Percentiles rank a stretch among this genome's conserved stretches.
Conservation (phyloP, 2,888 invertebrate species). For the Automeris io region DNA sequence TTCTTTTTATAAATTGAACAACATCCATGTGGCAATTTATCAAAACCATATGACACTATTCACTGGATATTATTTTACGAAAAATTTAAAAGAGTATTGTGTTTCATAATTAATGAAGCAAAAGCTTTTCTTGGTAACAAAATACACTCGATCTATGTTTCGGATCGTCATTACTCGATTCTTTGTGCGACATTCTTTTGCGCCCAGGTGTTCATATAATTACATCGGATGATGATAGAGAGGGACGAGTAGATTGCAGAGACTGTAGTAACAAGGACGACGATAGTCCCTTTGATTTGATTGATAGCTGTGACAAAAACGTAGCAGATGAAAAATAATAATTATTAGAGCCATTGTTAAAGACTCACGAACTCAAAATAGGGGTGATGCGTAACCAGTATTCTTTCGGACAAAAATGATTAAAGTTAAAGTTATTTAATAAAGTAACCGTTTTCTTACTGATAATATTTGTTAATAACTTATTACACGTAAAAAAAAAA, state of each 20-base stretch:
- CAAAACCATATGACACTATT: constrained; percentile 68
- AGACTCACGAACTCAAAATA: constrained; percentile 57
- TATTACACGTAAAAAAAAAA: too few species aligned
- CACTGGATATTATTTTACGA: constrained; percentile 64
- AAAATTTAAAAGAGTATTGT: constrained; percentile 71
- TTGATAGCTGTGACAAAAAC: constrained; percentile 79
- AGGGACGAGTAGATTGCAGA: constrained; percentile 30
- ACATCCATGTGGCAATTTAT: constrained; percentile 54
- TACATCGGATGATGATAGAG: constrained; percentile 56
- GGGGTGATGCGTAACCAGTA: constrained; percentile 39
- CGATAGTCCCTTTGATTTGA: constrained; percentile 63
- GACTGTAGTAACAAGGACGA: constrained; percentile 34
- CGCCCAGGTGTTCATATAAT: constrained; percentile 76
- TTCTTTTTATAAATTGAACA: constrained; percentile 37
- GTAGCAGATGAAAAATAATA: constrained; percentile 77
- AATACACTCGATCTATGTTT: constrained; percentile 73
- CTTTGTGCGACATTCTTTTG: constrained; percentile 77
- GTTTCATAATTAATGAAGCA: constrained; percentile 77
- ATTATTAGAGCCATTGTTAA: constrained; percentile 74
- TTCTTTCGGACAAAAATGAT: not conserved
- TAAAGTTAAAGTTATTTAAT: not conserved
- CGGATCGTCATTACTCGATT: constrained; percentile 72
- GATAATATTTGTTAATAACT: too few species aligned
- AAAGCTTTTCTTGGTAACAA: constrained; percentile 73
- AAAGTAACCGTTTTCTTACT: too few species aligned